These are phyloP conservation scores for Megalops atlanticus DNA, from an alignment of 2,113 vertebrate species.

Conservation along the genomic window DNA sequence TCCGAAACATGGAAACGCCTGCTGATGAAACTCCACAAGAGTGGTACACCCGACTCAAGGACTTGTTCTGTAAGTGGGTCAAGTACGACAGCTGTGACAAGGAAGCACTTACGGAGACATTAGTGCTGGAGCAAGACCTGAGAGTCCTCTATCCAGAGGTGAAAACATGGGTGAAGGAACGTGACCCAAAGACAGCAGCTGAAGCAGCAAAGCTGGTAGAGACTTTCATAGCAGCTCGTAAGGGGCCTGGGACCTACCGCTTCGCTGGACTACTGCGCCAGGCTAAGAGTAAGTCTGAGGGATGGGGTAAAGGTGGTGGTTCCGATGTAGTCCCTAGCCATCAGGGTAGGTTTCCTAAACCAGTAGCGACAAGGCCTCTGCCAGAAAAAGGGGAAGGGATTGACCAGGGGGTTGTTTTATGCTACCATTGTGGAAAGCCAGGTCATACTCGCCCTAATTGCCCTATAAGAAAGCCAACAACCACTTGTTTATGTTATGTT, in stretches of 20 bases:
- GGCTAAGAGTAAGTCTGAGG: not conserved
- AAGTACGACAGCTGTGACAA: not conserved
- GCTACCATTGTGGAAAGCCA: constrained; percentile 6
- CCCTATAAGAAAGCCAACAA: not conserved
- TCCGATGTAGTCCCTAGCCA: not conserved
- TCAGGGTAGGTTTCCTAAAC: not conserved
- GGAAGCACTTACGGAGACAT: constrained; percentile 11
- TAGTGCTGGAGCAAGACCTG: constrained; percentile 27
- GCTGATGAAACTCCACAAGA: constrained; percentile 29
- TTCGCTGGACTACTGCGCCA: not conserved
- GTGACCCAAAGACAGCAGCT: not conserved
- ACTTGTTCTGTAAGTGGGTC: constrained; percentile 28
- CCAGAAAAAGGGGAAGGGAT: not conserved
- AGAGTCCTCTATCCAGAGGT: too few relatives aligned
- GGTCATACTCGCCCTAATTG: not conserved
- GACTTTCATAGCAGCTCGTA: not conserved
- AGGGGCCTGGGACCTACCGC: not conserved
- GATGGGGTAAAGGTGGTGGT: constrained; percentile 5
- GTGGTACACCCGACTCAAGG: constrained; percentile 5
- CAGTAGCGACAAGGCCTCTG: not conserved
- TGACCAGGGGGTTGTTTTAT: not conserved
- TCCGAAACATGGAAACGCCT: not conserved
- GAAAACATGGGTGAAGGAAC: too few relatives aligned
- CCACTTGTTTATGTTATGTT: not conserved
- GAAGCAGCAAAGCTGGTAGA: constrained; percentile 17